Conservation (phyloP, 2,113 vertebrate genomes). For the Semicossyphus pulcher region DNA sequence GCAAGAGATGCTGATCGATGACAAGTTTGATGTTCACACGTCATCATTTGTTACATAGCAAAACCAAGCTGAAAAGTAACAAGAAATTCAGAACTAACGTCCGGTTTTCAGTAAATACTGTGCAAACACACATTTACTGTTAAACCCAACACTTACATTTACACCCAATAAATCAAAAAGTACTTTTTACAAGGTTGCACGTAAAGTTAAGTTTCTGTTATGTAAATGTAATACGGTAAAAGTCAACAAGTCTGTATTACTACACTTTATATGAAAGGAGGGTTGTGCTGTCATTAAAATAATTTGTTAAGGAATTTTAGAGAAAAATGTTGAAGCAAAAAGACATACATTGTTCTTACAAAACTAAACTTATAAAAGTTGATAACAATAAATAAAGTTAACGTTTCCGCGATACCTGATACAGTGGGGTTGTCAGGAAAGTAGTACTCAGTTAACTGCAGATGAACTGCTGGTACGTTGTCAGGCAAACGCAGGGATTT, state of each 20-base stretch:
- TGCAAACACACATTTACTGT: no score
- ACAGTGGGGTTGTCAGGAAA: constrained; percentile 90
- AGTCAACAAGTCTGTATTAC: neutral
- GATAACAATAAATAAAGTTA: neutral
- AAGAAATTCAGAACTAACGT: no score
- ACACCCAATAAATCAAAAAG: no score
- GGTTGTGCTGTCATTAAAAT: no score
- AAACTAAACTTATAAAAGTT: neutral
- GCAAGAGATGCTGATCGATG: neutral
- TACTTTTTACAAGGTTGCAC: no score
- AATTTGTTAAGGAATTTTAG: no score
- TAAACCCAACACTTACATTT: no score
- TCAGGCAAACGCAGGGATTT: constrained; percentile 86
- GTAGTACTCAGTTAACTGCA: constrained; percentile 98
- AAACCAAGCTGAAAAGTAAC: neutral
- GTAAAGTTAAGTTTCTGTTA: no score
- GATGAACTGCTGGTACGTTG: constrained; percentile 90
- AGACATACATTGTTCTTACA: neutral
- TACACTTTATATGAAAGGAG: neutral
- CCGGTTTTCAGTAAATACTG: no score
- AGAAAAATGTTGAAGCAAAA: no score
- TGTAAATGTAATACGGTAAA: no score
- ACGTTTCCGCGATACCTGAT: constrained; percentile 83
- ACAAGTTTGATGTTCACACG: neutral
- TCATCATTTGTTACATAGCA: neutral